These are phyloP conservation scores for Diorhabda elongata DNA, from an alignment of 1,140 invertebrate genomes.

Conservation along the genomic window DNA sequence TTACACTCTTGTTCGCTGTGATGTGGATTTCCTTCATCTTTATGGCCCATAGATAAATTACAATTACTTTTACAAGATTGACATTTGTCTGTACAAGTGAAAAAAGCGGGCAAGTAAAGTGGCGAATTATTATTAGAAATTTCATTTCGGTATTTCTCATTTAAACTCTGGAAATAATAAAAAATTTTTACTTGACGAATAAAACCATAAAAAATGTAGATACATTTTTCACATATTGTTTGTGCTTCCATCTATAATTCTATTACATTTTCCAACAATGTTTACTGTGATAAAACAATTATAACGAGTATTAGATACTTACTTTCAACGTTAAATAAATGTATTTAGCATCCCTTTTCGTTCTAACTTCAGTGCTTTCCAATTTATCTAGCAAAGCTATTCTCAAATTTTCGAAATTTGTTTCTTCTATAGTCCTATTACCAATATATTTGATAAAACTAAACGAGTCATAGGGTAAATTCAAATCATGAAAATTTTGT, in stretches of 20 bases:
- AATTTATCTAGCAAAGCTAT: conserved; percentile 56
- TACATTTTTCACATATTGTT: too few species aligned
- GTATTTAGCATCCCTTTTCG: conserved; percentile 60
- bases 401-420: conserved; percentile 55
- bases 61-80: conserved; percentile 70
- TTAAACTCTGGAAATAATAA: conserved; percentile 54
- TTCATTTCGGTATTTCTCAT: conserved; percentile 72
- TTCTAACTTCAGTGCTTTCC: conserved; percentile 64
- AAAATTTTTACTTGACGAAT: neutral
- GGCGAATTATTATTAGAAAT: conserved; percentile 59
- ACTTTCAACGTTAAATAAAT: conserved; percentile 66
- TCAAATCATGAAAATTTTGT: conserved; percentile 59
- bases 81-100: conserved; percentile 71
- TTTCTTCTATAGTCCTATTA: conserved; percentile 56
- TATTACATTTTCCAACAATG: too few species aligned
- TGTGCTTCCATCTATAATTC: too few species aligned
- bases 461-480: conserved; percentile 66
- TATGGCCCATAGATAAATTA: conserved; percentile 72
- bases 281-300: too few species aligned
- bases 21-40: conserved; percentile 64
- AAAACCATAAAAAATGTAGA: too few species aligned
- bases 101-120: conserved; percentile 77
- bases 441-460: conserved; percentile 71
- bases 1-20: conserved; percentile 52
- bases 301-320: conserved; percentile 14